Evolutionary conservation across 1,140 invertebrate species (phyloP).

Genomic region (Pseudomyrmex sp.): DNA sequence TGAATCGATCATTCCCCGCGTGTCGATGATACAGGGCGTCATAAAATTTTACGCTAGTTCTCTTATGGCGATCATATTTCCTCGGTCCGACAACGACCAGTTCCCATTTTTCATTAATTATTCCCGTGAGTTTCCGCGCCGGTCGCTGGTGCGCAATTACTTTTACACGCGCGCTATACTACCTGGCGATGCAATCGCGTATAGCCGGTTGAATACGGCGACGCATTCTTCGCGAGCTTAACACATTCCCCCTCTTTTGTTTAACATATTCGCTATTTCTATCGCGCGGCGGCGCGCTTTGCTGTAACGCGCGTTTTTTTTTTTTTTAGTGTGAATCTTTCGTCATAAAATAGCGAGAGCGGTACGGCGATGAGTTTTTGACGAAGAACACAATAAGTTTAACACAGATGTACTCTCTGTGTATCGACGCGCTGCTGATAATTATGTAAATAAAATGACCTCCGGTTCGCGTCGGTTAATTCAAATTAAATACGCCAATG

Average conservation of each 20-base stretch:
- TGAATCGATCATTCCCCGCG: slow-evolving; percentile 17
- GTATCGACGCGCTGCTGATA: too few species aligned
- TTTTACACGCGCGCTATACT: slow-evolving; percentile 17
- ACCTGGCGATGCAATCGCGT: slow-evolving; percentile 38
- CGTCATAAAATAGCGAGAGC: background rate
- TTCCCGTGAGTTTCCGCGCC: slow-evolving; percentile 13
- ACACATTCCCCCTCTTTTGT: background rate
- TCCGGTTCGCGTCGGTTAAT: too few species aligned
- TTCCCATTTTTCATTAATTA: slow-evolving; percentile 51
- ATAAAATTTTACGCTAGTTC: slow-evolving; percentile 46
- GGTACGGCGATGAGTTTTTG: background rate
- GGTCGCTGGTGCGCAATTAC: slow-evolving; percentile 18
- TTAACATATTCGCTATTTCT: background rate
- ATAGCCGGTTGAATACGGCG: slow-evolving; percentile 21
- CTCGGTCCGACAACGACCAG: background rate
- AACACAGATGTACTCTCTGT: background rate
- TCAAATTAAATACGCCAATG: too few species aligned
- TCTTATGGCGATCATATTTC: slow-evolving; percentile 26
- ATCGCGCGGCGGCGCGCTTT: background rate
- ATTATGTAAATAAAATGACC: too few species aligned
- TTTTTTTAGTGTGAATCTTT: slow-evolving; percentile 26
- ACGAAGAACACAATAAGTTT: background rate
- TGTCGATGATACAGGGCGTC: background rate
- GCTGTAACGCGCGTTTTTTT: too few species aligned
- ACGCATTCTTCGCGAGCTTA: slow-evolving; percentile 48